These are phyloP conservation scores for Thereva nobilitata DNA, from an alignment of 2,888 invertebrate species.

Conservation along the genomic window DNA sequence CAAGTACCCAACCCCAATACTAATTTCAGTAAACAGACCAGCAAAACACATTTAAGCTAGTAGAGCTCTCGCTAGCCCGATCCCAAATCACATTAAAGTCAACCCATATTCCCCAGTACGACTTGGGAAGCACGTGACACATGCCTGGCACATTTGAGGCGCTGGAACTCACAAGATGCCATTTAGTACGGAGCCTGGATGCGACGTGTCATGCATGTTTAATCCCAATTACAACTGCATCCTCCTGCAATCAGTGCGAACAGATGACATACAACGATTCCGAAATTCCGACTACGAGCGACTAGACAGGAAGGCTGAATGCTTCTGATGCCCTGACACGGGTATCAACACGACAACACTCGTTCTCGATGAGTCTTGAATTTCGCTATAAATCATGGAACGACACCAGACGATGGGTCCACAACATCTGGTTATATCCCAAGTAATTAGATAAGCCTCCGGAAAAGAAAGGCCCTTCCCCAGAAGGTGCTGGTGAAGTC, in stretches of 20 bases:
- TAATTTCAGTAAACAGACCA: too few relatives aligned
- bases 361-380: constrained; percentile 6
- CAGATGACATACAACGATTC: constrained; percentile 21
- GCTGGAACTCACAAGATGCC: constrained; percentile 20
- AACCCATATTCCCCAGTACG: constrained; percentile 13
- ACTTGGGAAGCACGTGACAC: constrained; percentile 20
- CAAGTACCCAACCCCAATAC: too few relatives aligned
- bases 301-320: constrained; percentile 23
- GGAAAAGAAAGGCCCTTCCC: constrained; percentile 10
- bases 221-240: constrained; percentile 26
- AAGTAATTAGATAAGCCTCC: constrained; percentile 27
- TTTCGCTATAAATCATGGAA: constrained; percentile 30
- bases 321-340: constrained; percentile 6
- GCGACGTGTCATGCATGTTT: constrained; percentile 22
- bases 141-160: constrained; percentile 29
- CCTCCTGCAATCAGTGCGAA: constrained; percentile 21
- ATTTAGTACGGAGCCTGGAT: constrained; percentile 18
- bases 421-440: constrained; percentile 22
- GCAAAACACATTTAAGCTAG: too few relatives aligned
- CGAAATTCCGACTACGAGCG: background rate
- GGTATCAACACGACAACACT: constrained; percentile 21
- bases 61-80: constrained; percentile 1
- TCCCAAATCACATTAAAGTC: constrained; percentile 28
- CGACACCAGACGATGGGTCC: constrained; percentile 25
- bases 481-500: constrained; percentile 3